Evolutionary conservation across 1,140 invertebrate species (phyloP).

Genomic region (Trichonephila clavipes): DNA sequence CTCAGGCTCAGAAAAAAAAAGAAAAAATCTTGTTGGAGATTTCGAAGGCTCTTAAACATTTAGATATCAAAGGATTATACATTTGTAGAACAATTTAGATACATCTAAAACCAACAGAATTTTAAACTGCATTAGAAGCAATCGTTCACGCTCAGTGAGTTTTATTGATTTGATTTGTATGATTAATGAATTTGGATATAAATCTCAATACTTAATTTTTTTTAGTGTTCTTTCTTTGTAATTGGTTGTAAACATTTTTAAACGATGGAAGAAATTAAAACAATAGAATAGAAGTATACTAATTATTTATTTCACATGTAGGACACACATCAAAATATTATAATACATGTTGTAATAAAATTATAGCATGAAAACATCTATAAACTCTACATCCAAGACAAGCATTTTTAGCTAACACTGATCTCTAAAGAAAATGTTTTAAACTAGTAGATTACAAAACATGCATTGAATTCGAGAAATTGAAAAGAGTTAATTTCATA

Average conservation of each 20-base stretch:
- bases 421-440: background rate
- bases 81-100: too few relatives aligned
- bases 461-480: background rate
- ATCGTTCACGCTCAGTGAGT: too few relatives aligned
- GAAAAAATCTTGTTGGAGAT: too few relatives aligned
- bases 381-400: background rate
- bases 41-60: too few relatives aligned
- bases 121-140: too few relatives aligned
- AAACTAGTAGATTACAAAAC: conserved; percentile 3
- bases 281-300: background rate
- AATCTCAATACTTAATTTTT: too few relatives aligned
- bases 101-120: too few relatives aligned
- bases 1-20: too few relatives aligned
- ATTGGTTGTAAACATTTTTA: background rate
- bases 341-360: conserved; percentile 3
- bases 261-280: background rate
- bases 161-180: too few relatives aligned
- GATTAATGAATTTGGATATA: too few relatives aligned
- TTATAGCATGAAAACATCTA: background rate
- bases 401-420: background rate
- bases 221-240: background rate
- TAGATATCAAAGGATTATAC: too few relatives aligned
- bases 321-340: background rate
- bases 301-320: conserved; percentile 5
- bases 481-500: too few relatives aligned